phyloP scores from a whole-genome alignment of 2,113 vertebrate species.

The Prolemur simus region DNA sequence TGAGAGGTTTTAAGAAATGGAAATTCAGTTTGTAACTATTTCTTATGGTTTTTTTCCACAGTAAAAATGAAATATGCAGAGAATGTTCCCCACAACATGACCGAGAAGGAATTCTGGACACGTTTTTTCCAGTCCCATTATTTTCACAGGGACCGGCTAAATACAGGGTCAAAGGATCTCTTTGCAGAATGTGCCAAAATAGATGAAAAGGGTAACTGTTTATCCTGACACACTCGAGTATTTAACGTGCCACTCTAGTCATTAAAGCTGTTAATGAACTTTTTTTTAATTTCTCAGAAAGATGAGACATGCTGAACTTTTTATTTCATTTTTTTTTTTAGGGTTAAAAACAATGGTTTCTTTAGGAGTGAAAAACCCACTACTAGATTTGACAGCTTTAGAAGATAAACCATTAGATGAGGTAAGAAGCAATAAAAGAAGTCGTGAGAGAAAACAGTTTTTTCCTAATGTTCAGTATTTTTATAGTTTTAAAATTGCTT shows the following conservation, averaged over 20 bases:
- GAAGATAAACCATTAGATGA: constrained; percentile 98
- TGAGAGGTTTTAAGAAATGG: constrained; percentile 31
- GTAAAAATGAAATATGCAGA: constrained; percentile 98
- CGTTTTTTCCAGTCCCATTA: constrained; percentile 99
- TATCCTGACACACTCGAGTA: not conserved
- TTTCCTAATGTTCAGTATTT: not conserved
- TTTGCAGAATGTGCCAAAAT: constrained; percentile 99
- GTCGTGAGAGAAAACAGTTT: not conserved
- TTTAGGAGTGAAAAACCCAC: constrained; percentile 97
- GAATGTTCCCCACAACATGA: constrained; percentile 97
- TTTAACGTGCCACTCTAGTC: not conserved
- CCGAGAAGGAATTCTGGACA: constrained; percentile 99
- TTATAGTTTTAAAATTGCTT: not conserved
- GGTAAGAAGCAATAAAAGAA: constrained; percentile 83
- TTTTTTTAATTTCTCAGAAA: constrained; percentile 1
- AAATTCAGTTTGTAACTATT: constrained; percentile 28
- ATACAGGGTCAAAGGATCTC: constrained; percentile 95
- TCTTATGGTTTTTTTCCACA: constrained; percentile 77
- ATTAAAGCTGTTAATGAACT: not conserved
- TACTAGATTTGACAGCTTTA: constrained; percentile 94
- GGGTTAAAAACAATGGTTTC: constrained; percentile 96
- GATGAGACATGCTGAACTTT: not conserved
- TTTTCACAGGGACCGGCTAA: constrained; percentile 97
- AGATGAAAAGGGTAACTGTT: constrained; percentile 93
- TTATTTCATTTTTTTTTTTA: constrained; percentile 71